A percentile compares a stretch with the other conserved stretches of the same genome.
Conservation (phyloP, 2,888 invertebrate species). For the Bedellia somnulentella region DNA sequence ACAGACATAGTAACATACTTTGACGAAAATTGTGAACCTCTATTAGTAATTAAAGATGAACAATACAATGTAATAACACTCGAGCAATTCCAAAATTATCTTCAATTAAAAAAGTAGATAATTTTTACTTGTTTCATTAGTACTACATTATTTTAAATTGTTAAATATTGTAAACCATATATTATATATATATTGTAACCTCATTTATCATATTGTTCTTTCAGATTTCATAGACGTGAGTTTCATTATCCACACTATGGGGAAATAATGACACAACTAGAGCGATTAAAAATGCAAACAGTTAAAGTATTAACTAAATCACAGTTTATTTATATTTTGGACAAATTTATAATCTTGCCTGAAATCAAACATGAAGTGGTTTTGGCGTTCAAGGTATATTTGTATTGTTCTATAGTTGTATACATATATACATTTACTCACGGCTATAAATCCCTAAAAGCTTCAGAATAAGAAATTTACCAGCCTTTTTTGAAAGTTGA, state of each 20-base stretch:
- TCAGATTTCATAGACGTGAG: slow-evolving; percentile 36
- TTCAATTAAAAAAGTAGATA: slow-evolving; percentile 38
- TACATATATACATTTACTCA: too few species aligned
- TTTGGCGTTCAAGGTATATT: slow-evolving; percentile 25
- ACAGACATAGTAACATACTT: too few species aligned
- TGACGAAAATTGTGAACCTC: too few species aligned
- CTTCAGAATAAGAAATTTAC: too few species aligned
- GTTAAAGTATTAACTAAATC: slow-evolving; percentile 29
- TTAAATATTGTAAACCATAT: not conserved
- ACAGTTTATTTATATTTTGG: slow-evolving; percentile 35
- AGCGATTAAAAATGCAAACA: slow-evolving; percentile 25
- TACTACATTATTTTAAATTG: not conserved
- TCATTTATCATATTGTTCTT: slow-evolving; percentile 8
- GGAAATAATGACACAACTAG: slow-evolving; percentile 34
- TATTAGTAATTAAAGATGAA: too few species aligned
- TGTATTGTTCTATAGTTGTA: not conserved
- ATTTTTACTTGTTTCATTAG: slow-evolving; percentile 10
- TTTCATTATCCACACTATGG: slow-evolving; percentile 35
- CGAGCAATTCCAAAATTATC: slow-evolving; percentile 26
- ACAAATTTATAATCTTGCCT: slow-evolving; percentile 26
- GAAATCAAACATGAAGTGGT: slow-evolving; percentile 35
- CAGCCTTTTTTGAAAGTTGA: too few species aligned
- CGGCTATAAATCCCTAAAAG: too few species aligned
- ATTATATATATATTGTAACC: not conserved
- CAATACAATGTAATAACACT: slow-evolving; percentile 30